Conservation (phyloP, 2,797 vertebrate species). For the Tympanoctomys barrerae region DNA sequence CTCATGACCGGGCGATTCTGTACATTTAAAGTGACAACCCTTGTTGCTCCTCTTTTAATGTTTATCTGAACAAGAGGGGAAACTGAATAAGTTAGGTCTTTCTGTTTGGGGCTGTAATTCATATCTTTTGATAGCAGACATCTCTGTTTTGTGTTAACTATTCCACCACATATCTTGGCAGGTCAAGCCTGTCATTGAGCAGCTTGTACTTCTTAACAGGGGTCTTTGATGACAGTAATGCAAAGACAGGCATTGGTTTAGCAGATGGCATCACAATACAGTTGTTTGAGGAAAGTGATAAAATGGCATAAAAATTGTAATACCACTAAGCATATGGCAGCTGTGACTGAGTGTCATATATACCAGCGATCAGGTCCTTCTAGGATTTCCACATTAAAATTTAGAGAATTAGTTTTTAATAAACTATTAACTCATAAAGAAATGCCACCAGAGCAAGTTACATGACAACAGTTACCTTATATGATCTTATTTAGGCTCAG, state of each 20-base stretch:
- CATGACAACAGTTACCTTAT: background rate
- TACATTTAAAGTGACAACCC: background rate
- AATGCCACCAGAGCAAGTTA: background rate
- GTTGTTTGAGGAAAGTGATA: background rate
- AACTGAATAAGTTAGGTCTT: background rate
- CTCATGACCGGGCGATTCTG: background rate
- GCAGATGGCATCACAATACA: background rate
- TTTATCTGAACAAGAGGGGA: background rate
- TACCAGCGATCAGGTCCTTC: background rate
- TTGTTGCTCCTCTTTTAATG: background rate
- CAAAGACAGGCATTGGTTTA: background rate
- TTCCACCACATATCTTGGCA: background rate
- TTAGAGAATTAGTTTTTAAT: background rate
- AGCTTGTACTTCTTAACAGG: background rate
- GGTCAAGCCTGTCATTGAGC: background rate
- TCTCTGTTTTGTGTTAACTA: background rate
- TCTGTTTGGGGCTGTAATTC: background rate
- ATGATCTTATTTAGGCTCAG: background rate
- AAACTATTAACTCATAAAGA: background rate
- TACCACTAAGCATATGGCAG: no score
- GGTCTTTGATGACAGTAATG: background rate
- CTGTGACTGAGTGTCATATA: background rate
- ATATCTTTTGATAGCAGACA: background rate
- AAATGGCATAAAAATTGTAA: background rate
- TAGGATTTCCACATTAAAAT: background rate